Base-by-base conservation (phyloP, 2,888 invertebrate species). In the Eupeodes latifasciatus region DNA sequence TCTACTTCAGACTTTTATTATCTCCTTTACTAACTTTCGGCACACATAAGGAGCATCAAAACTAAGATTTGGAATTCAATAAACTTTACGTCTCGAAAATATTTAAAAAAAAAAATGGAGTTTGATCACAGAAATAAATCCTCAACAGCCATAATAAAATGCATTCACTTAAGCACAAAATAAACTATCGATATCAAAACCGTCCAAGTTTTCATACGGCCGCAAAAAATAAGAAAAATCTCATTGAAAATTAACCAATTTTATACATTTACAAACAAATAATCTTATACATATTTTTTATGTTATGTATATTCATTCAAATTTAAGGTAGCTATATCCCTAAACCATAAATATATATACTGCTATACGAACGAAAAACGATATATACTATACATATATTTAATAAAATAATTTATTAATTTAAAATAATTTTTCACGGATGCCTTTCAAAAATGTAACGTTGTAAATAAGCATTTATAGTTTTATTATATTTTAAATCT, bases 381-480 rank as follows among this genome's bases (percentile, higher is more conserved):
- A 51, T 67, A 67, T 34, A 67, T n/a, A 19, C n/a, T 40, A 55
- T 27, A 27, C 27, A 27, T 44, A 40, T 9, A 55, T 6, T 55
- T 47, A 64, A 64, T 44, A 3, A 27, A 27, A 27, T 27, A 27
- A 62, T 62, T 62, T 66, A 69, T 55, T 40, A 55, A 16, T 12
- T 53, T 36, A n/a, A 36, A 36, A 36, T 27, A 53, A 36, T 51
- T 53, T 16, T n/a, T 69, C 53, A 19, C 72, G 34, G 40, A 79
- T 79, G 82, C 79, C 82, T 83, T 86, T 62, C 47, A 49, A 69
- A 77, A 27, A 61, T 34, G 19, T 71, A 82, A 47, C 12, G 53
- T 72, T 87, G 80, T 87, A 87, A 76, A 87, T 82, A 84, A 83
- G 80, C 84, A 84, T 84, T 84, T 87, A 84, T 84, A 14, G 47